Evolutionary conservation across 2,888 invertebrate species (phyloP), one percentile per base, ranked within the genome.

Genomic region (Acleris holmiana): DNA sequence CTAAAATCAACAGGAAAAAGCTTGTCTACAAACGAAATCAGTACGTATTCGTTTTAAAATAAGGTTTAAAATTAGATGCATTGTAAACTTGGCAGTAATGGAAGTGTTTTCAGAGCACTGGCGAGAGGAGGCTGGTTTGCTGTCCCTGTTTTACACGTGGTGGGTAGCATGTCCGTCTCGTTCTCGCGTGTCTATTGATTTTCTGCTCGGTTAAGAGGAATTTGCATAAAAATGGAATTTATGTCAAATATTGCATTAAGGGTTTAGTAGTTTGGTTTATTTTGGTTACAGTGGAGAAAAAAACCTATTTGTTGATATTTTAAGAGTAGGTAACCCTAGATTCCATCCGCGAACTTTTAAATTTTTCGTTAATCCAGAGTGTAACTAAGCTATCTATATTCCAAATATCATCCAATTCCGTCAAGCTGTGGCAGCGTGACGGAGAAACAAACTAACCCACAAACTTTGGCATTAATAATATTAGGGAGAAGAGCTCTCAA

Each of bases 171-270:
- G 2, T 13, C 70, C 59, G 17, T 84, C 81, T 70, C 74, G 68
- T 21, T 71, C 77, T 61, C 66, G 67, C 70, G 67, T 75, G 74
- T 82, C 78, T 88, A 88, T 88, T 86, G 88, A 88, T 88, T 88
- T 88, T 86, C 83, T 73, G 71, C 71, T 71, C 73, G 75, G 68
- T 75, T 78, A 78, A 77, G 76, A 79, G 79, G 73, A 78, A 85
- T 85, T 83, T 85, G 79, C 84, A 85, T 85, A 82, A 77, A 76
- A 78, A 78, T 64, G 58, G 48, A 64, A 49, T 64, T 54, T 59
- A 65, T 59, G 65, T 50, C 60, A 60, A 65, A 65, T 65, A 65
- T 65, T 65, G 41, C 49, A 15, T 21, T 46, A 59, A 21, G 44
- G 64, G 48, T 21, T 48, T 8, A 44, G 2, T 25, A 6, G n/a